Percentiles rank a stretch among this genome's conserved stretches.
phyloP scores from a whole-genome alignment of 2,888 invertebrate species.

The Protophormia terraenovae region DNA sequence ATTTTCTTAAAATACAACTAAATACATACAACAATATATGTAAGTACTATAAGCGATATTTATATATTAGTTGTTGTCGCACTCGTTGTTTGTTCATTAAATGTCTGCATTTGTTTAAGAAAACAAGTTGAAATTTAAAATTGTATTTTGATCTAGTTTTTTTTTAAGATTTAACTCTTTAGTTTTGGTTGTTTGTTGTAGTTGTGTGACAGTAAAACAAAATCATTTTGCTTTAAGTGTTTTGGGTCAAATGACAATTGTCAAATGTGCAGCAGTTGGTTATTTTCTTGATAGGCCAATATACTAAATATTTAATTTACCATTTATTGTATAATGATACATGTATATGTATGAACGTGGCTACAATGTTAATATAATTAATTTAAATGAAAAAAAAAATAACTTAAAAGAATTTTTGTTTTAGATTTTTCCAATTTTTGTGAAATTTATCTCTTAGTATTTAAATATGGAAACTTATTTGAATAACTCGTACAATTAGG shows the following conservation, averaged over 20 bases:
- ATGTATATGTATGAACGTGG: not conserved
- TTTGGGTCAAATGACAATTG: slow-evolving; percentile 49
- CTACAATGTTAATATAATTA: not conserved
- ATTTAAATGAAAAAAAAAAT: not conserved
- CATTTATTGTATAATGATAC: too few species aligned
- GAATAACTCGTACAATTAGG: too few species aligned
- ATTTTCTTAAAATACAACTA: not conserved
- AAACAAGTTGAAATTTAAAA: not conserved
- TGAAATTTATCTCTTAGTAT: too few species aligned
- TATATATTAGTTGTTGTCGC: not conserved
- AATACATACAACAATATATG: not conserved
- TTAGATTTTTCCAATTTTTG: too few species aligned
- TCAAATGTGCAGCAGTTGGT: slow-evolving; percentile 23
- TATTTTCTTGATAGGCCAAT: not conserved
- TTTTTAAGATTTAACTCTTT: slow-evolving; percentile 3
- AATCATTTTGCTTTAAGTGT: slow-evolving; percentile 1
- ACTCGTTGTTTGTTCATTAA: not conserved
- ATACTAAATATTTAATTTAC: not conserved
- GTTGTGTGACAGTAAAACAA: slow-evolving; percentile 1
- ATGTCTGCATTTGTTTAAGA: slow-evolving; percentile 19
- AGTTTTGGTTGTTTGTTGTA: not conserved
- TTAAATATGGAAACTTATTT: too few species aligned
- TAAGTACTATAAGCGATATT: not conserved
- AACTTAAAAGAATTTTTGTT: too few species aligned
- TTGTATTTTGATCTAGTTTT: slow-evolving; percentile 18